Evolutionary conservation across 2,888 invertebrate genomes (phyloP).

Genomic region (Anoplius nigerrimus): DNA sequence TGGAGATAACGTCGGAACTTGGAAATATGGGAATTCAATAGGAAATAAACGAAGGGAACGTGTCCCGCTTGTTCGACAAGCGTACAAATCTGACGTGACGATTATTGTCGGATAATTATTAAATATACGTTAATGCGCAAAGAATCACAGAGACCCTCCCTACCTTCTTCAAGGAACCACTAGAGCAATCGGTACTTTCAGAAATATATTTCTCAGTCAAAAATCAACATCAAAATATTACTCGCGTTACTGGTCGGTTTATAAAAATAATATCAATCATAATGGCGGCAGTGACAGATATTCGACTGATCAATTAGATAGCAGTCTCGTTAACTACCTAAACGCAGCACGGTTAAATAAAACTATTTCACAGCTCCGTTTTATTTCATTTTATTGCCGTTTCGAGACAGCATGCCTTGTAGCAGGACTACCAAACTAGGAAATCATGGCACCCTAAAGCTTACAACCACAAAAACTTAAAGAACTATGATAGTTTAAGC

Average conservation of each 20-base stretch:
- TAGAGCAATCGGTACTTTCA: constrained; percentile 38
- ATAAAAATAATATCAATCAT: constrained; percentile 43
- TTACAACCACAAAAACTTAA: too few relatives aligned
- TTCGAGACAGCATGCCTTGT: constrained; percentile 53
- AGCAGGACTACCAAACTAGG: constrained; percentile 42
- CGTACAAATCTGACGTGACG: constrained; percentile 18
- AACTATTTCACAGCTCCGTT: constrained; percentile 39
- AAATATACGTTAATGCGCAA: constrained; percentile 38
- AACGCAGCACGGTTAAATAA: constrained; percentile 44
- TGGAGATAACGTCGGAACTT: background rate
- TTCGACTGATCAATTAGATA: constrained; percentile 34
- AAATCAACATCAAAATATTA: constrained; percentile 46
- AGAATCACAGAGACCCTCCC: constrained; percentile 46
- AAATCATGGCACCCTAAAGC: background rate
- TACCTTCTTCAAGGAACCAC: constrained; percentile 52
- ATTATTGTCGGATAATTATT: constrained; percentile 27
- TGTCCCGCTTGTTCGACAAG: background rate
- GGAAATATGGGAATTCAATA: background rate
- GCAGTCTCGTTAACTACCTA: constrained; percentile 39
- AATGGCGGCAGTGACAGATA: constrained; percentile 25
- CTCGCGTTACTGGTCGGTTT: constrained; percentile 33
- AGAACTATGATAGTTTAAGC: too few relatives aligned
- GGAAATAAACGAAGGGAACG: background rate
- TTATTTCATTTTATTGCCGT: constrained; percentile 58
- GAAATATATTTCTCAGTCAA: constrained; percentile 47